A percentile compares a stretch with the other conserved stretches of the same genome.
These are phyloP conservation scores for Melipona quadrifasciata DNA, from an alignment of 1,140 invertebrate species.

Conservation along the genomic window DNA sequence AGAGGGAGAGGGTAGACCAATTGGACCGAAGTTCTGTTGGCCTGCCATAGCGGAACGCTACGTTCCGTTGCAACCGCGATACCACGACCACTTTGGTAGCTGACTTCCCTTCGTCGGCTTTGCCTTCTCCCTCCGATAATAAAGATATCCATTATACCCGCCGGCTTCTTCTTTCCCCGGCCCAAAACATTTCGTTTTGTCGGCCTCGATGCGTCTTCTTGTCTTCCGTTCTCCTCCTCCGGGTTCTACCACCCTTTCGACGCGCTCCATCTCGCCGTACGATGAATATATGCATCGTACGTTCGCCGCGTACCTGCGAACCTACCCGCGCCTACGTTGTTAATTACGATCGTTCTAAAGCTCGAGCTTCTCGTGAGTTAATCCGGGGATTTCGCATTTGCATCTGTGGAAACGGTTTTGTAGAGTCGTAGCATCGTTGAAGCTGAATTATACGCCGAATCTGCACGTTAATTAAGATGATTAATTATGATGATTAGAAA, in stretches of 20 bases:
- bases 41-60: slow-evolving; percentile 20
- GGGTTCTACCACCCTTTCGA: slow-evolving; percentile 39
- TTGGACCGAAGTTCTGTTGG: slow-evolving; percentile 56
- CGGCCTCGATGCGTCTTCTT: slow-evolving; percentile 16
- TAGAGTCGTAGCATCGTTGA: too few species aligned
- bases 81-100: slow-evolving; percentile 34
- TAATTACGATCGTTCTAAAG: background rate
- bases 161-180: slow-evolving; percentile 55
- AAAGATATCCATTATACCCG: slow-evolving; percentile 70
- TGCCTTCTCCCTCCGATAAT: slow-evolving; percentile 60
- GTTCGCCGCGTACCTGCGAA: background rate
- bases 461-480: too few species aligned
- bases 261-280: slow-evolving; percentile 5
- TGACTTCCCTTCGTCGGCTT: slow-evolving; percentile 33
- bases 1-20: slow-evolving; percentile 41
- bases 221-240: background rate
- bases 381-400: background rate
- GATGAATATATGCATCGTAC: slow-evolving; percentile 39
- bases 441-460: too few species aligned
- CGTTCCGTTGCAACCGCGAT: slow-evolving; percentile 11
- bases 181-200: slow-evolving; percentile 56
- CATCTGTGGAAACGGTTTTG: background rate
- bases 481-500: too few species aligned
- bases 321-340: background rate
- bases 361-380: background rate